Evolutionary conservation across 2,888 invertebrate species (phyloP).

Genomic region (Busseola fusca): DNA sequence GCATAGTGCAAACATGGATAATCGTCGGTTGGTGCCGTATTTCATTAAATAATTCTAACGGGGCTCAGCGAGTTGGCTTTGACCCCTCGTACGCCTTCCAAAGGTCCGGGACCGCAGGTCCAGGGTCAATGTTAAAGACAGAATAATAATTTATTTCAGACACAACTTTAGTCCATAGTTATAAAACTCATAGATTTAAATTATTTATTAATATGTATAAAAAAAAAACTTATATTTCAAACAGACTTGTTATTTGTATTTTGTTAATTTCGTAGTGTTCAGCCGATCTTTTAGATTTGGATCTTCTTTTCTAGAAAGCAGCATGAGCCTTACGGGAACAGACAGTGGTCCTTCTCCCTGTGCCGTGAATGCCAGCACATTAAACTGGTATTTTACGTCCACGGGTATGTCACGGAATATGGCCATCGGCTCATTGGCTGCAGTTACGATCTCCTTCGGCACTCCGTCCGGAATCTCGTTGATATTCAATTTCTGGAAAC

Average conservation of each 20-base stretch:
- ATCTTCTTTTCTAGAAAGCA: rapidly evolving
- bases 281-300: neutral
- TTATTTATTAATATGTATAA: neutral
- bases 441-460: conserved; percentile 11
- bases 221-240: neutral
- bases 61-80: too few relatives aligned
- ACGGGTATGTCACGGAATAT: neutral
- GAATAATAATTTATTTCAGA: too few relatives aligned
- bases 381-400: conserved; percentile 21
- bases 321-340: neutral
- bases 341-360: conserved; percentile 31
- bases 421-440: conserved; percentile 10
- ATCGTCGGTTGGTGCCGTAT: too few relatives aligned
- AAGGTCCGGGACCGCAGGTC: too few relatives aligned
- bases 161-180: too few relatives aligned
- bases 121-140: too few relatives aligned
- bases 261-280: neutral
- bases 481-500: conserved; percentile 7
- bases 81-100: too few relatives aligned
- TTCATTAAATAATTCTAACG: too few relatives aligned
- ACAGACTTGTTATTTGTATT: conserved; percentile 12
- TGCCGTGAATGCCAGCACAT: conserved; percentile 30
- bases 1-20: too few relatives aligned
- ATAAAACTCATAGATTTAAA: too few relatives aligned
- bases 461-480: conserved; percentile 13